Evolutionary conservation across 2,113 vertebrate genomes (phyloP), one percentile per base, ranked within the genome.

Genomic region (Clupea harengus): DNA sequence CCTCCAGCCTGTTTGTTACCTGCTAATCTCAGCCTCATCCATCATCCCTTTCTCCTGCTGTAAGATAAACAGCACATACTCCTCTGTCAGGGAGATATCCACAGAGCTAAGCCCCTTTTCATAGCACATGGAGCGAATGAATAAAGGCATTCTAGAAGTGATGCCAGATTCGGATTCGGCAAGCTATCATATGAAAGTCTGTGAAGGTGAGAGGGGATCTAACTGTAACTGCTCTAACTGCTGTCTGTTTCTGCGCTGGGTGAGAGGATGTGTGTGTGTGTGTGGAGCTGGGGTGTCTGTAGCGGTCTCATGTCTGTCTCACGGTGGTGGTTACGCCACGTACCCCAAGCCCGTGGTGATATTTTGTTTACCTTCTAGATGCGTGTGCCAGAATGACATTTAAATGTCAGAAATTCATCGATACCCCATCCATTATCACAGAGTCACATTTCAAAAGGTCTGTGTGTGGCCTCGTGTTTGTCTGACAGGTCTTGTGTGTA

Each of bases 141-240:
- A 87, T 32, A 84, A 78, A 82, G 84, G 25, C 15, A 28, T 0
- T 82, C 47, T 50, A 64, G 47, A 84, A 52, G 25, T 3, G 47
- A 57, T 87, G 89, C 85, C 85, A 89, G 85, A 57, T 64, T 90
- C 72, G 87, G 84, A 89, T 91, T 90, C 82, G 50, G 13, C 50
- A 17, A 15, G 4, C 52, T 54, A 54, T 54, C 52, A 54, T 18
- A 18, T 54, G 52, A 17, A 18, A 18, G 17, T 18, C 13, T 54
- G 52, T 64, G 0, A 22, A 7, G 22, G 6, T n/a, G 20, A 9
- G 20, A 9, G 39, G 39, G 39, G 39, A 39, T 1, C 39, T 39
- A 39, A 39, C 39, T 39, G 39, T 39, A 1, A 39, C 39, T 39
- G 39, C 1, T 39, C 39, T 39, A 32, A 25, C 28, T 32, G 64